These are phyloP conservation scores for Morinoia aosen DNA, from an alignment of 2,888 invertebrate species.

Conservation along the genomic window DNA sequence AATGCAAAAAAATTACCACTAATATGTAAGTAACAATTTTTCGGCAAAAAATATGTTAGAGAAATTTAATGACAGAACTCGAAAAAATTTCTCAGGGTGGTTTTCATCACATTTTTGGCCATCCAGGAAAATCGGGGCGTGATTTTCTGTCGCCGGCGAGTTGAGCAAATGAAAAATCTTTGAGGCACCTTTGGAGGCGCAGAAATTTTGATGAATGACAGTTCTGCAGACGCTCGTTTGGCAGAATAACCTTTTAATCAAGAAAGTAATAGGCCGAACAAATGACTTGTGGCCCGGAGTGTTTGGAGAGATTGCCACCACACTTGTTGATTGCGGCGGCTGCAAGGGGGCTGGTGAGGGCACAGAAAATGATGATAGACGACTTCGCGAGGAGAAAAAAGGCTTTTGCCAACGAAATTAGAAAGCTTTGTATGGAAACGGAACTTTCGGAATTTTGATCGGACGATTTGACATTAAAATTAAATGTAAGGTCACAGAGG, in stretches of 20 bases:
- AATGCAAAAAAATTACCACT: not conserved
- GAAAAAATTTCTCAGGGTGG: not conserved
- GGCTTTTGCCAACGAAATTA: not conserved
- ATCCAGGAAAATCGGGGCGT: not conserved
- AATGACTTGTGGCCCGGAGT: not conserved
- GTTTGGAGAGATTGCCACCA: not conserved
- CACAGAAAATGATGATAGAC: not conserved
- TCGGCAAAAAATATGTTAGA: not conserved
- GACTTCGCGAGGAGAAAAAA: not conserved
- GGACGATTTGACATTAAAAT: not conserved
- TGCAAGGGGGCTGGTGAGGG: not conserved
- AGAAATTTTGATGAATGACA: not conserved
- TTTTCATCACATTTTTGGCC: not conserved
- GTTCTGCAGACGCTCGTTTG: not conserved
- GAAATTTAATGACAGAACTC: not conserved
- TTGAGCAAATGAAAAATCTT: not conserved
- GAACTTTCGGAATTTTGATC: not conserved
- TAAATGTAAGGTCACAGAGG: not conserved
- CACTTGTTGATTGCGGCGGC: conserved; percentile 20
- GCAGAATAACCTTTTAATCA: not conserved
- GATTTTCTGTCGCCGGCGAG: not conserved
- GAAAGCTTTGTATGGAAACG: not conserved
- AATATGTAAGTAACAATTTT: not conserved
- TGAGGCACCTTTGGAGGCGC: not conserved
- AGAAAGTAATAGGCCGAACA: not conserved